Conservation (phyloP, 2,888 invertebrate species). For the Plagodis pulveraria region DNA sequence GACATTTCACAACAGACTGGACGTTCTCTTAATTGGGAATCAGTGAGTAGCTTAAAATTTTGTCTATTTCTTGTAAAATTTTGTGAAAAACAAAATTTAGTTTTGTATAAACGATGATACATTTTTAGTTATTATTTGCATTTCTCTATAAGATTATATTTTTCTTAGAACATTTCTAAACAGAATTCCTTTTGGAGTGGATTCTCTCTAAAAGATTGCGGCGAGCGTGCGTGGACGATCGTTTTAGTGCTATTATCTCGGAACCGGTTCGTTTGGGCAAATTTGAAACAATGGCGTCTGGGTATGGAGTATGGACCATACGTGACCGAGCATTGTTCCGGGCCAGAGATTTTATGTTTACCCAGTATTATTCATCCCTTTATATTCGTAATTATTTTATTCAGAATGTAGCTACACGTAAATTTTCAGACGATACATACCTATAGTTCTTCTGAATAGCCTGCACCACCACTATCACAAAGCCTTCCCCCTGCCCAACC, state of each 20-base stretch:
- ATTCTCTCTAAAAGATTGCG: constrained; percentile 55
- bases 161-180: constrained; percentile 26
- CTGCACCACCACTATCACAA: constrained; percentile 34
- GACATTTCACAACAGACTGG: constrained; percentile 14
- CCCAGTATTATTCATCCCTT: background rate
- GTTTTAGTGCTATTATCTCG: constrained; percentile 68
- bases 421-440: background rate
- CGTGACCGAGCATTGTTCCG: constrained; percentile 29
- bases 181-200: constrained; percentile 41
- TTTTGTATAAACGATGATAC: constrained; percentile 4
- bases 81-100: background rate
- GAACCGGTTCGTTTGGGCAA: constrained; percentile 78
- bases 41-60: constrained; percentile 22
- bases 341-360: constrained; percentile 11
- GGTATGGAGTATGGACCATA: constrained; percentile 26
- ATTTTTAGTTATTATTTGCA: constrained; percentile 1
- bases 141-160: constrained; percentile 13
- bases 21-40: constrained; percentile 33
- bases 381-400: too few species aligned
- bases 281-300: constrained; percentile 74
- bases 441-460: constrained; percentile 1
- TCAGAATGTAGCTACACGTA: too few species aligned
- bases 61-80: background rate
- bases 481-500: constrained; percentile 38
- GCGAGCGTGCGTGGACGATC: constrained; percentile 57